A percentile compares a stretch with the other conserved stretches of the same genome.
phyloP scores from a whole-genome alignment of 2,888 invertebrate species.

The Candidula unifasciata region DNA sequence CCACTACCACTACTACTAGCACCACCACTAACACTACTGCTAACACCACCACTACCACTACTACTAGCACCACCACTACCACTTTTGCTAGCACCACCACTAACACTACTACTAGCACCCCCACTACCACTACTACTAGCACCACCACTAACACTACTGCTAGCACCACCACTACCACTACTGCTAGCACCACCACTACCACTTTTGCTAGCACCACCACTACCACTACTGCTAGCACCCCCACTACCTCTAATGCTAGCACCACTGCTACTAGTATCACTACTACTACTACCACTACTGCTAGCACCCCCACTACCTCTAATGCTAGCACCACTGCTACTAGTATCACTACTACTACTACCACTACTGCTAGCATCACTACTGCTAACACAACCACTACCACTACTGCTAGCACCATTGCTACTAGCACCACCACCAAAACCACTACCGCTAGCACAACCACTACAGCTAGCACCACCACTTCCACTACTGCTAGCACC shows the following conservation, averaged over 20 bases:
- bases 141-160: no score
- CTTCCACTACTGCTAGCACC: constrained; percentile 13
- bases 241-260: constrained; percentile 29
- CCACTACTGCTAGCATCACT: constrained; percentile 33
- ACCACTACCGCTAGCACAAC: constrained; percentile 31
- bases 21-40: no score
- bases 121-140: constrained; percentile 33
- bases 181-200: constrained; percentile 35
- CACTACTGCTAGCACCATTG: constrained; percentile 2
- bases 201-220: constrained; percentile 29
- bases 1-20: background rate
- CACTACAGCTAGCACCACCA: constrained; percentile 34
- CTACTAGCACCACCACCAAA: constrained; percentile 29
- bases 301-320: constrained; percentile 28
- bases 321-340: constrained; percentile 31
- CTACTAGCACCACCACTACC: constrained; percentile 26
- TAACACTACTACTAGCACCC: no score
- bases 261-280: no score
- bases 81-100: constrained; percentile 32
- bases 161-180: constrained; percentile 29
- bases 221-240: constrained; percentile 29
- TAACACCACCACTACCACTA: no score
- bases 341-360: constrained; percentile 35
- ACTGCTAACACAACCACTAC: constrained; percentile 25
- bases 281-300: no score